These are phyloP conservation scores for Gephyroberyx darwinii DNA, from an alignment of 2,797 vertebrate species.

Conservation along the genomic window DNA sequence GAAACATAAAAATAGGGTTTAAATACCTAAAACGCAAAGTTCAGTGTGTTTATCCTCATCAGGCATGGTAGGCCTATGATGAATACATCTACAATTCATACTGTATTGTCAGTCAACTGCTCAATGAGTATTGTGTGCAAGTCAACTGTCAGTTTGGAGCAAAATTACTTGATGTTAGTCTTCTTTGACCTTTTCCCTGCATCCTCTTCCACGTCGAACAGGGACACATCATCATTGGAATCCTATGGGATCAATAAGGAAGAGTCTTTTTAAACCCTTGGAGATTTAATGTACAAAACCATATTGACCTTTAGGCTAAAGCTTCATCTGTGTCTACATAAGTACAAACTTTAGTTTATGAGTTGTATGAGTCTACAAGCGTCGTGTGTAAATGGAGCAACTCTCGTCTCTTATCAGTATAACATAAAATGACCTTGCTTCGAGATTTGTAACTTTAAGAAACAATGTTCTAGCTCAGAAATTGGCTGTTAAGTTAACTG, in stretches of 20 bases:
- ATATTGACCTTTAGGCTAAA: not conserved
- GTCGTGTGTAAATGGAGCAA: not conserved
- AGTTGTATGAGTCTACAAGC: not conserved
- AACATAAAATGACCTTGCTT: too few species aligned
- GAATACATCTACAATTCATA: not conserved
- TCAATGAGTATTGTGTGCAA: not conserved
- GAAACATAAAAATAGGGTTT: slow-evolving; percentile 1
- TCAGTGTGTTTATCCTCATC: not conserved
- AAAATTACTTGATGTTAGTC: slow-evolving; percentile 84
- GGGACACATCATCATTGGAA: slow-evolving; percentile 91
- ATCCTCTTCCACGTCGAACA: slow-evolving; percentile 94
- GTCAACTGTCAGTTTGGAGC: not conserved
- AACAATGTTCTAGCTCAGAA: too few species aligned
- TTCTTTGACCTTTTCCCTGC: slow-evolving; percentile 80
- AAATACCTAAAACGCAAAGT: not conserved
- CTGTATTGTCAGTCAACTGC: not conserved
- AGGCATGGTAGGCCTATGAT: not conserved
- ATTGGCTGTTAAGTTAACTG: too few species aligned
- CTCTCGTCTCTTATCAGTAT: not conserved
- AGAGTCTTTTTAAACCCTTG: slow-evolving; percentile 4
- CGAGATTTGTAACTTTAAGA: too few species aligned
- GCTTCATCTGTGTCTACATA: not conserved
- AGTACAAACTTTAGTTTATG: not conserved
- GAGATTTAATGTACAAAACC: not conserved
- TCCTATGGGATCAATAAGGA: slow-evolving; percentile 80